phyloP scores from a whole-genome alignment of 2,888 invertebrate species.

The Drosophila infuscata region DNA sequence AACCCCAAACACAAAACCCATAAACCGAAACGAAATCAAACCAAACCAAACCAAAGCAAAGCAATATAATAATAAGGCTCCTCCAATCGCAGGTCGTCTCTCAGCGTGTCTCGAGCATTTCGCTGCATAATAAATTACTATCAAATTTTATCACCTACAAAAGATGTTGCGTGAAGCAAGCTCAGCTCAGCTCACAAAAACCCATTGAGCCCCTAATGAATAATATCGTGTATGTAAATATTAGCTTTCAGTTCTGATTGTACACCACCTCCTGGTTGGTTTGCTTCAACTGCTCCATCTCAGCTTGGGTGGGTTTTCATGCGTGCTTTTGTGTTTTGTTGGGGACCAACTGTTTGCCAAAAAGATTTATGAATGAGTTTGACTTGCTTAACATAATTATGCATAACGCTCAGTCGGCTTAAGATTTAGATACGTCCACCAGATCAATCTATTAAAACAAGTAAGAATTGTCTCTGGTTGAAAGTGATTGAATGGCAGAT shows the following conservation, averaged over 20 bases:
- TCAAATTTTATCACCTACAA: constrained; percentile 74
- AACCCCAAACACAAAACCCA: neutral
- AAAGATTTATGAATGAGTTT: constrained; percentile 74
- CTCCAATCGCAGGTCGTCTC: constrained; percentile 9
- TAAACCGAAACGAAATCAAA: constrained; percentile 7
- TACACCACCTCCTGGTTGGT: neutral
- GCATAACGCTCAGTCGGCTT: constrained; percentile 34
- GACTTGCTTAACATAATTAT: constrained; percentile 69
- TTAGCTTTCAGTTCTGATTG: constrained; percentile 27
- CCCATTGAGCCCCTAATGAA: constrained; percentile 59
- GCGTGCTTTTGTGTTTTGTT: neutral
- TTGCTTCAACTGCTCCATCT: neutral
- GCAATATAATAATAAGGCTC: constrained; percentile 11
- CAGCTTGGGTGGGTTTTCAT: constrained; percentile 19
- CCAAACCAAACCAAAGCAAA: constrained; percentile 1
- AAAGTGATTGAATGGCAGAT: neutral
- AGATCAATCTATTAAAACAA: constrained; percentile 51
- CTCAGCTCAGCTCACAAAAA: constrained; percentile 35
- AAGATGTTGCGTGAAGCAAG: constrained; percentile 61
- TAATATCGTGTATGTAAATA: constrained; percentile 68
- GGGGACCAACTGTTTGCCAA: constrained; percentile 37
- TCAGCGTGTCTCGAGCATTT: constrained; percentile 27
- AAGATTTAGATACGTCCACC: constrained; percentile 37
- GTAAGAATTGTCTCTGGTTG: neutral
- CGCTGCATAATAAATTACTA: constrained; percentile 67